These are phyloP conservation scores for Crax fasciolata DNA, from an alignment of 2,797 vertebrate genomes.

Conservation along the genomic window DNA sequence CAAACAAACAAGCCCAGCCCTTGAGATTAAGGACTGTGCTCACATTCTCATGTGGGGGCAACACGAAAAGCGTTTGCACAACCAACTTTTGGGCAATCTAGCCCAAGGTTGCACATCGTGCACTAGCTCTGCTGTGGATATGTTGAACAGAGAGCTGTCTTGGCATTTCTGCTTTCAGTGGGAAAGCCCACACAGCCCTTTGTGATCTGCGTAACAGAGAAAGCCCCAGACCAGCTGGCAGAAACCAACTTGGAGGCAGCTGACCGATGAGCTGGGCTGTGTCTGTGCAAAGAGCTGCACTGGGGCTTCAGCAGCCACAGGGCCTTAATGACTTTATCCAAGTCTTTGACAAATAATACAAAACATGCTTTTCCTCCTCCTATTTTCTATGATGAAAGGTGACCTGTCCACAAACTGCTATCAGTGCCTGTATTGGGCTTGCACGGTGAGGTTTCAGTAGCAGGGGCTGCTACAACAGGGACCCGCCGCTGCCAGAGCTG, in stretches of 20 bases:
- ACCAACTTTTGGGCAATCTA: fast-evolving
- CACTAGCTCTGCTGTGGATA: not conserved
- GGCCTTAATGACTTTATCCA: not conserved
- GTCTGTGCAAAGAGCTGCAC: fast-evolving
- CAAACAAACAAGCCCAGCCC: not conserved
- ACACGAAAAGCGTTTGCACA: not conserved
- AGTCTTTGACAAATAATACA: constrained; percentile 43
- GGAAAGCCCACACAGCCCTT: not conserved
- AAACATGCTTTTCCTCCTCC: not conserved
- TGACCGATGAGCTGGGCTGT: not conserved
- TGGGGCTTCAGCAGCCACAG: not conserved
- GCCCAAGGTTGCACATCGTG: not conserved
- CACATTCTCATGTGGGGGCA: not conserved
- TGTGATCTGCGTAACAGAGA: not conserved
- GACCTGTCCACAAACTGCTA: not conserved
- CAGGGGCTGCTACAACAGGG: too few relatives aligned
- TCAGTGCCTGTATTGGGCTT: not conserved
- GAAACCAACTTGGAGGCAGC: not conserved
- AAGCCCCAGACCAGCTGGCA: not conserved
- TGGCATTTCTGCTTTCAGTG: not conserved
- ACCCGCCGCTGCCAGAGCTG: too few relatives aligned
- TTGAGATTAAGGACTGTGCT: not conserved
- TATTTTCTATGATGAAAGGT: not conserved
- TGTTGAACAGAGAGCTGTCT: not conserved
- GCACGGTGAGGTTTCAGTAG: too few relatives aligned